phyloP scores from a whole-genome alignment of 2,113 vertebrate genomes.

The Lepus europaeus region DNA sequence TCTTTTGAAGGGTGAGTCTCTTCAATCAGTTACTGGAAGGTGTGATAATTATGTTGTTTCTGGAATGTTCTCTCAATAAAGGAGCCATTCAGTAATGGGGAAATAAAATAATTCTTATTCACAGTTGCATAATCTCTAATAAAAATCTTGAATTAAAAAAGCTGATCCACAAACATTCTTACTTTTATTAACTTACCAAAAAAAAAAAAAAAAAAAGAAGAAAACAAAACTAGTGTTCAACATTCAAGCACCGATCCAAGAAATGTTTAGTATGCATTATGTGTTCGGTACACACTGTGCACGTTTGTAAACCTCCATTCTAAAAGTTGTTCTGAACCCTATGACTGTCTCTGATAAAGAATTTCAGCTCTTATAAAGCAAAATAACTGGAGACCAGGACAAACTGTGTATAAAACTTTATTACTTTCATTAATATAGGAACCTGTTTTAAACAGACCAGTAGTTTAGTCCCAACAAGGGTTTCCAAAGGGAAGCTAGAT shows the following conservation, averaged over 20 bases:
- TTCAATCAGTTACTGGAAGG: neutral
- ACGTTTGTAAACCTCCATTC: neutral
- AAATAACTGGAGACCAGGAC: neutral
- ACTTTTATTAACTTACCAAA: constrained; percentile 40
- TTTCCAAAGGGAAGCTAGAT: neutral
- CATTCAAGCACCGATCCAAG: neutral
- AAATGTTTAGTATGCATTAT: neutral
- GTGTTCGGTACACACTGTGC: neutral
- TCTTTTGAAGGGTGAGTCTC: neutral
- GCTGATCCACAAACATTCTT: neutral
- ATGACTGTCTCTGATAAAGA: neutral
- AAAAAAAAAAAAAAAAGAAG: neutral
- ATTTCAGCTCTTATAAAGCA: neutral
- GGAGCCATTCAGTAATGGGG: neutral
- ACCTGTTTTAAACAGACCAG: neutral
- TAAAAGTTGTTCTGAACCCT: neutral
- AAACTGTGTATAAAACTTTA: constrained; percentile 7
- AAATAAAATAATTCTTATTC: constrained; percentile 48
- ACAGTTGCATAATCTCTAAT: constrained; percentile 38
- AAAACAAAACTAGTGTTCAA: neutral
- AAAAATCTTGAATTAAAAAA: constrained; percentile 51
- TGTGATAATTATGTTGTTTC: constrained; percentile 12
- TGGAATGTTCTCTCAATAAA: constrained; percentile 59
- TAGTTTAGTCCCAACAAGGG: neutral
- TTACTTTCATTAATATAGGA: neutral